phyloP scores from a whole-genome alignment of 2,113 vertebrate species.

The Tupaia chinensis region DNA sequence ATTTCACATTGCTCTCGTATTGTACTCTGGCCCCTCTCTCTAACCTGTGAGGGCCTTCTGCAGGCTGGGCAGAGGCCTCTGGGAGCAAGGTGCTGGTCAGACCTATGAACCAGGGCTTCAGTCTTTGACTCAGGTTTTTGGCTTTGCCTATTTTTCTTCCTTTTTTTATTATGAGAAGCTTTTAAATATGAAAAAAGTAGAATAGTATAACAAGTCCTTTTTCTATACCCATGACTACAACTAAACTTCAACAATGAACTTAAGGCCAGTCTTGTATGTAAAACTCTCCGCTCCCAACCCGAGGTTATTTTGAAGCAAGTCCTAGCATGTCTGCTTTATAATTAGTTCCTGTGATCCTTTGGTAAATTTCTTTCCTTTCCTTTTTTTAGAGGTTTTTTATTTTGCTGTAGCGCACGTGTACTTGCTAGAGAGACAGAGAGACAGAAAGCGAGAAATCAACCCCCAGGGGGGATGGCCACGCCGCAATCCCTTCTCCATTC shows the following conservation, averaged over 20 bases:
- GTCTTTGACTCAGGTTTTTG: slow-evolving; percentile 6
- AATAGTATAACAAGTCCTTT: not conserved
- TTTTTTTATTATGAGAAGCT: slow-evolving; percentile 47
- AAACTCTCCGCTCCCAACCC: not conserved
- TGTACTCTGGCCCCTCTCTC: not conserved
- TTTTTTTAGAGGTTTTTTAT: too few species aligned
- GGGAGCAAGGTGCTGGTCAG: slow-evolving; percentile 7
- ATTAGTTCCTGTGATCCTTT: not conserved
- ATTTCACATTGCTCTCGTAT: not conserved
- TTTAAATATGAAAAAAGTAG: not conserved
- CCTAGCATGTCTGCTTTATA: not conserved
- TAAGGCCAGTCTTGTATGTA: not conserved
- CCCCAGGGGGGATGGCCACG: too few species aligned
- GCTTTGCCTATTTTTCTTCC: not conserved
- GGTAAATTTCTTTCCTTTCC: not conserved
- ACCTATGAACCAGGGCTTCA: slow-evolving; percentile 23
- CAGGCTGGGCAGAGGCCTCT: not conserved
- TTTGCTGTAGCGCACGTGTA: too few species aligned
- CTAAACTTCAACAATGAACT: not conserved
- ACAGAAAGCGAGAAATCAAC: too few species aligned
- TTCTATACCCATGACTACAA: not conserved
- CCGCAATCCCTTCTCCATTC: too few species aligned
- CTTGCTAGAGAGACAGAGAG: too few species aligned
- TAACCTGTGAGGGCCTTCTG: not conserved
- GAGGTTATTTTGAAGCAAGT: slow-evolving; percentile 30